phyloP scores from a whole-genome alignment of 2,888 invertebrate genomes.

The Gortyna flavago region DNA sequence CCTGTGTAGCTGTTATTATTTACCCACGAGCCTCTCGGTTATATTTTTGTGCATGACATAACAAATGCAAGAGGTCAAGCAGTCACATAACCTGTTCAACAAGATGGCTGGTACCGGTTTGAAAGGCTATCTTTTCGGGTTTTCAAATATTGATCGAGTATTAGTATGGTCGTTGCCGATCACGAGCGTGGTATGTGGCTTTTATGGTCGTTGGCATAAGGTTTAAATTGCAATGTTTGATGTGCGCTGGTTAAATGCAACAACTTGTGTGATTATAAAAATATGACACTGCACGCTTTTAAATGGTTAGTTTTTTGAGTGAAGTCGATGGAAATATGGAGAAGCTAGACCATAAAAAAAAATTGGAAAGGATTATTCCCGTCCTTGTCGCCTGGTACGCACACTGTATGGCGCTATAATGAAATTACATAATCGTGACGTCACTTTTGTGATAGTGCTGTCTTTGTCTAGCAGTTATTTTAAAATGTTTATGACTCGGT shows the following conservation, averaged over 20 bases:
- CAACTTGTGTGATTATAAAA: background rate
- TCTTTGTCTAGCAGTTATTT: too few species aligned
- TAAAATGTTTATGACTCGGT: too few species aligned
- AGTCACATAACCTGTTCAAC: slow-evolving; percentile 20
- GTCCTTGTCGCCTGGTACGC: too few species aligned
- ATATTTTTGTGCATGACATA: slow-evolving; percentile 39
- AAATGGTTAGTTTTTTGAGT: background rate
- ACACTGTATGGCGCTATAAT: too few species aligned
- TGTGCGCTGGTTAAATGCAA: background rate
- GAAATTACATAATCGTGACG: too few species aligned
- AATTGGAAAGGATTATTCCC: too few species aligned
- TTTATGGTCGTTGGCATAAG: background rate
- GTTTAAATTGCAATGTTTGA: background rate
- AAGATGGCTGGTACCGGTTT: slow-evolving; percentile 28
- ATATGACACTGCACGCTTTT: background rate
- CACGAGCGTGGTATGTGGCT: background rate
- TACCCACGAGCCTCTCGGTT: background rate
- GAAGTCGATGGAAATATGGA: too few species aligned
- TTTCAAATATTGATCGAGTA: slow-evolving; percentile 34
- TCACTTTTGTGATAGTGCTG: too few species aligned
- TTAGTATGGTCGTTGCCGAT: slow-evolving; percentile 8
- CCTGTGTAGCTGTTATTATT: too few species aligned
- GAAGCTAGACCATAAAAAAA: too few species aligned
- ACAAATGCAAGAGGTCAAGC: slow-evolving; percentile 27
- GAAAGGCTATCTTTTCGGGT: slow-evolving; percentile 18